Conservation (phyloP, 2,888 invertebrate species). For the Noctua comes region DNA sequence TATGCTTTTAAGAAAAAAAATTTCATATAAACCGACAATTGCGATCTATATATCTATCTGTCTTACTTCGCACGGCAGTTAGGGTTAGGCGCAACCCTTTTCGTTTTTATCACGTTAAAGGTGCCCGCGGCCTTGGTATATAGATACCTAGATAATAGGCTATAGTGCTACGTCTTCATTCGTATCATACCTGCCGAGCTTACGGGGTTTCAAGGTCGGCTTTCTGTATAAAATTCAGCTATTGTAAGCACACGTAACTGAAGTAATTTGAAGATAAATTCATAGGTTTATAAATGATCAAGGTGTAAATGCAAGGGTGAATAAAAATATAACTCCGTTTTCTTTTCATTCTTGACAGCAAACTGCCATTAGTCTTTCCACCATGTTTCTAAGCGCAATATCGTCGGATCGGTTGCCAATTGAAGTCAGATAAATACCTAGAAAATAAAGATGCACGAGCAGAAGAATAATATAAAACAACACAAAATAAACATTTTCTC, state of each 20-base stretch:
- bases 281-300: background rate
- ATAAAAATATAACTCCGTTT: background rate
- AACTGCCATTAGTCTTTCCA: background rate
- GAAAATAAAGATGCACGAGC: background rate
- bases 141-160: constrained; percentile 13
- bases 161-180: background rate
- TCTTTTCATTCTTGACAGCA: background rate
- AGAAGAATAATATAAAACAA: constrained; percentile 17
- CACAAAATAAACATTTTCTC: constrained; percentile 26
- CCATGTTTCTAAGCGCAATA: background rate
- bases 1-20: background rate
- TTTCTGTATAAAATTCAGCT: background rate
- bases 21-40: background rate
- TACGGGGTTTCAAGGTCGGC: background rate
- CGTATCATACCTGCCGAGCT: background rate
- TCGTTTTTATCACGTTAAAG: constrained; percentile 28
- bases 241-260: too few species aligned
- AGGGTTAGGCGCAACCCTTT: background rate
- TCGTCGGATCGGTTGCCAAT: background rate
- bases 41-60: background rate
- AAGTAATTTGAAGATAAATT: background rate
- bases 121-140: constrained; percentile 13
- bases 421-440: background rate
- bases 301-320: background rate
- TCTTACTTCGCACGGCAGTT: background rate